These are phyloP conservation scores for Cochlearius cochlearius DNA, from an alignment of 2,113 vertebrate genomes.

Conservation along the genomic window DNA sequence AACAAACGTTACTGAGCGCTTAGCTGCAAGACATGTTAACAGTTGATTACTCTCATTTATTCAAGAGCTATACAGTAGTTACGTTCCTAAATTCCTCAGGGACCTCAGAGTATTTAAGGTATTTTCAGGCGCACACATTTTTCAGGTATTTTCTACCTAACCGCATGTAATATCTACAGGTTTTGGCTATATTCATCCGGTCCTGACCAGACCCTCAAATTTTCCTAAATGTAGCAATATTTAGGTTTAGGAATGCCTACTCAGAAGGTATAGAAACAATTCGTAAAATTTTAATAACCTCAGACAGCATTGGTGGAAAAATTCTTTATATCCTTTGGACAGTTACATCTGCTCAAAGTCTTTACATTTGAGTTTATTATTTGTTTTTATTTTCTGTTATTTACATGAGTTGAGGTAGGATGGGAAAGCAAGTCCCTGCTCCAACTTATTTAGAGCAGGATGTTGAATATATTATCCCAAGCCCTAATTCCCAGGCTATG, in stretches of 20 bases:
- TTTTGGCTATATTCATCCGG: neutral
- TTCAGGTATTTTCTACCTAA: neutral
- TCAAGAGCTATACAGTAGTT: neutral
- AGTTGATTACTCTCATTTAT: neutral
- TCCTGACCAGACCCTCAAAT: neutral
- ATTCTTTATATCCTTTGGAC: neutral
- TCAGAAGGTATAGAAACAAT: neutral
- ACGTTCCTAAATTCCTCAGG: neutral
- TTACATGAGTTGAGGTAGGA: neutral
- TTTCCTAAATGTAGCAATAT: neutral
- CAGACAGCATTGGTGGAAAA: neutral
- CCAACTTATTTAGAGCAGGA: neutral
- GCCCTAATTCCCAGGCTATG: neutral
- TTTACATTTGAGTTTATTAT: neutral
- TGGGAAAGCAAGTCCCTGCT: neutral
- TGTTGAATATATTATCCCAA: neutral
- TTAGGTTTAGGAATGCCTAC: neutral
- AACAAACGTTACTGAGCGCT: neutral
- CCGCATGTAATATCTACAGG: rapidly evolving
- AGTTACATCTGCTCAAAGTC: neutral
- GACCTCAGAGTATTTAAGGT: neutral
- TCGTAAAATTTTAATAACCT: neutral
- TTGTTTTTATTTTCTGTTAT: neutral
- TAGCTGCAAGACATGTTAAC: constrained; percentile 13
- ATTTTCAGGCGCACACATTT: neutral